Evolutionary conservation across 2,113 vertebrate species (phyloP).

Genomic region (human (Homo sapiens)): GRCh38 chr1:73412001-73412500

Average conservation of each 20-base stretch:
- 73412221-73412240: background rate
- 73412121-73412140: background rate
- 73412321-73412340: background rate
- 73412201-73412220: background rate
- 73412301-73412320: background rate
- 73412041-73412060: background rate
- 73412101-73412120: background rate
- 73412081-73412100: background rate
- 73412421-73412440: conserved; percentile 27
- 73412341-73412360: background rate
- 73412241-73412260: background rate
- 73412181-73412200: background rate
- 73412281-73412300: background rate
- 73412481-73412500: conserved; percentile 64
- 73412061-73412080: background rate
- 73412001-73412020: conserved; percentile 27
- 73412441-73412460: conserved; percentile 57
- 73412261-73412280: background rate
- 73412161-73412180: background rate
- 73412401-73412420: conserved; percentile 6
- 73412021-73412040: background rate
- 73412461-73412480: conserved; percentile 21
- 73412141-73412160: background rate
- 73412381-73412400: background rate
- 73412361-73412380: background rate